Evolutionary conservation across 2,113 vertebrate genomes (phyloP).

Genomic region (Carassius gibelio): DNA sequence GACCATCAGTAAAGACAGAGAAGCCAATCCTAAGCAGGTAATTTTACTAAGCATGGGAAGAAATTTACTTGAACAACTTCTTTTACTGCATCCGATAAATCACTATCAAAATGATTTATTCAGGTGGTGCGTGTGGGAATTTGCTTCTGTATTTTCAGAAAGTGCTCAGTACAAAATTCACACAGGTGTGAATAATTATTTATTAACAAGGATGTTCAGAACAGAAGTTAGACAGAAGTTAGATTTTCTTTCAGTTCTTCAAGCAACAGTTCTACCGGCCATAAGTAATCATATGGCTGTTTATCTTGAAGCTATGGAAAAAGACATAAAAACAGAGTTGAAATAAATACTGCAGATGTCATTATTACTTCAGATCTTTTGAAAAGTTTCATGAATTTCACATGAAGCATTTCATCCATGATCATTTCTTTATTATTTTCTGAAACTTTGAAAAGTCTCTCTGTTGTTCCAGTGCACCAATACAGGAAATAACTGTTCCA

Average conservation of each 20-base stretch:
- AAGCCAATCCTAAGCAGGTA: not conserved
- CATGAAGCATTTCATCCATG: too few species aligned
- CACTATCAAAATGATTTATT: not conserved
- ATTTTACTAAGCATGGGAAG: too few species aligned
- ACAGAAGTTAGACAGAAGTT: not conserved
- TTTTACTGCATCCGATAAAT: not conserved
- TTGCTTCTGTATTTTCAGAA: not conserved
- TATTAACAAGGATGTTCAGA: not conserved
- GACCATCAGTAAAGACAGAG: not conserved
- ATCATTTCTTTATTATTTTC: not conserved
- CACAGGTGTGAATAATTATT: slow-evolving; percentile 1
- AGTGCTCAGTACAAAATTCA: not conserved
- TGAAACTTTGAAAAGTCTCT: too few species aligned
- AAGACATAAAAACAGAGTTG: not conserved
- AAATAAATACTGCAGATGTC: slow-evolving; percentile 2
- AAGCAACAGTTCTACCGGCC: not conserved
- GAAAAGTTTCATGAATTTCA: not conserved
- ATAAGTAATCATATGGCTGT: slow-evolving; percentile 5
- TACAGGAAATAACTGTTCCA: too few species aligned
- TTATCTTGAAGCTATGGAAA: not conserved
- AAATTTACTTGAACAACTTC: not conserved
- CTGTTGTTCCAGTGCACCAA: too few species aligned
- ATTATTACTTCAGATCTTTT: not conserved
- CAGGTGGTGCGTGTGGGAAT: not conserved
- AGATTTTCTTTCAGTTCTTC: slow-evolving; percentile 6